Conservation (phyloP, 1,140 invertebrate species). For the Chlorops oryzae region DNA sequence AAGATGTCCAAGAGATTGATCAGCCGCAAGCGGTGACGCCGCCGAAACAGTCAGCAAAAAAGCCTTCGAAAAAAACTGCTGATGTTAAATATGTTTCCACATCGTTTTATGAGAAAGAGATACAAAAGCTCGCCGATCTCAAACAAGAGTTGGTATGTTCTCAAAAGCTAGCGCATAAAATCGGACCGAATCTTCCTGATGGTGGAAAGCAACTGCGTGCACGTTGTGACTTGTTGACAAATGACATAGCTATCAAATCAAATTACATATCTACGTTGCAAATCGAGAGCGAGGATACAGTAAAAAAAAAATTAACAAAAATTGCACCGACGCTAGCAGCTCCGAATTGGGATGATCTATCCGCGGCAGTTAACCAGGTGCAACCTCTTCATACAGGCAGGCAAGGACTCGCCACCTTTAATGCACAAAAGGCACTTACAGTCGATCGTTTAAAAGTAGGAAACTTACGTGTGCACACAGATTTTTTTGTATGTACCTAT, state of each 20-base stretch:
- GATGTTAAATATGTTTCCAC: slow-evolving; percentile 15
- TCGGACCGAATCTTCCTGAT: slow-evolving; percentile 30
- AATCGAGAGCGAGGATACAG: slow-evolving; percentile 14
- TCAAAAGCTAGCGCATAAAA: slow-evolving; percentile 27
- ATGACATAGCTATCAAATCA: slow-evolving; percentile 17
- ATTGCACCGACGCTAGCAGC: not conserved
- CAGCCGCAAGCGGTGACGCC: too few species aligned
- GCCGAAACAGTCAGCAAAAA: too few species aligned
- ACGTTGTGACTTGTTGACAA: slow-evolving; percentile 23
- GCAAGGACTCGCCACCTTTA: slow-evolving; percentile 39
- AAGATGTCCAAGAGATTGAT: slow-evolving; percentile 19
- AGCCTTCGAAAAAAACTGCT: too few species aligned
- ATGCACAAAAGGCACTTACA: slow-evolving; percentile 35
- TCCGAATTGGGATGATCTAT: slow-evolving; percentile 24
- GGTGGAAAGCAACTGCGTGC: slow-evolving; percentile 29
- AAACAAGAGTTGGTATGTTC: slow-evolving; percentile 18
- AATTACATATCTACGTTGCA: slow-evolving; percentile 13
- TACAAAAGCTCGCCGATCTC: slow-evolving; percentile 24
- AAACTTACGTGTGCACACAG: too few species aligned
- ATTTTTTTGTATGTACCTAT: too few species aligned
- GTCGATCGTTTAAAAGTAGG: slow-evolving; percentile 38
- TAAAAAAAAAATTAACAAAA: not conserved
- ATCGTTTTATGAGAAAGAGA: slow-evolving; percentile 23
- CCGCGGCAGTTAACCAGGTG: slow-evolving; percentile 33
- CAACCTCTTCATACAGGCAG: slow-evolving; percentile 33